phyloP scores from a whole-genome alignment of 2,113 vertebrate genomes.

The Albula glossodonta region DNA sequence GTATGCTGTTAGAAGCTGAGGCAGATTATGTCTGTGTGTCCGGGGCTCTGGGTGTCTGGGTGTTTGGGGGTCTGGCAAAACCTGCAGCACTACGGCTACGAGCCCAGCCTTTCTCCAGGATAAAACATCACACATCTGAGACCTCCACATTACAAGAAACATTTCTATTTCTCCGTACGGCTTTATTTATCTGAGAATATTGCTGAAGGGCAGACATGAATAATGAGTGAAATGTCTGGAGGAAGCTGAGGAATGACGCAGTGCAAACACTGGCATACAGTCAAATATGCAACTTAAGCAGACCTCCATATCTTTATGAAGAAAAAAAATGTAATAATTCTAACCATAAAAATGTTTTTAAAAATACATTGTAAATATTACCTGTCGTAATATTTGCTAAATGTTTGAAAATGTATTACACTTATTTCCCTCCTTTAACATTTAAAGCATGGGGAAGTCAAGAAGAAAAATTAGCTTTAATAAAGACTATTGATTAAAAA shows the following conservation, averaged over 20 bases:
- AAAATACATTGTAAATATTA: conserved; percentile 39
- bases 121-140: conserved; percentile 33
- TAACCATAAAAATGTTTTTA: conserved; percentile 48
- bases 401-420: conserved; percentile 42
- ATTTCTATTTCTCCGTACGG: conserved; percentile 28
- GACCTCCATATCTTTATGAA: conserved; percentile 45
- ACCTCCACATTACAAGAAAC: conserved; percentile 31
- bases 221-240: conserved; percentile 36
- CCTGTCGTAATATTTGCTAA: conserved; percentile 66
- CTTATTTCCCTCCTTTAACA: conserved; percentile 15
- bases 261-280: conserved; percentile 46
- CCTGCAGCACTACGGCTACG: conserved; percentile 29
- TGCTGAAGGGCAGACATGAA: conserved; percentile 30
- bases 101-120: conserved; percentile 22
- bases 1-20: too few relatives aligned
- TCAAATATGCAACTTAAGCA: conserved; percentile 49
- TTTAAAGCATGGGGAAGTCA: conserved; percentile 26
- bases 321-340: conserved; percentile 47
- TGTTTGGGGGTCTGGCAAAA: conserved; percentile 19
- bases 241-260: conserved; percentile 32
- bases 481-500: conserved; percentile 13
- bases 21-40: too few relatives aligned
- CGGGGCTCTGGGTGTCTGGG: too few relatives aligned
- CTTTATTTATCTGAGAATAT: conserved; percentile 40
- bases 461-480: conserved; percentile 31